phyloP scores from a whole-genome alignment of 2,888 invertebrate species.

The Lasioglossum morio region DNA sequence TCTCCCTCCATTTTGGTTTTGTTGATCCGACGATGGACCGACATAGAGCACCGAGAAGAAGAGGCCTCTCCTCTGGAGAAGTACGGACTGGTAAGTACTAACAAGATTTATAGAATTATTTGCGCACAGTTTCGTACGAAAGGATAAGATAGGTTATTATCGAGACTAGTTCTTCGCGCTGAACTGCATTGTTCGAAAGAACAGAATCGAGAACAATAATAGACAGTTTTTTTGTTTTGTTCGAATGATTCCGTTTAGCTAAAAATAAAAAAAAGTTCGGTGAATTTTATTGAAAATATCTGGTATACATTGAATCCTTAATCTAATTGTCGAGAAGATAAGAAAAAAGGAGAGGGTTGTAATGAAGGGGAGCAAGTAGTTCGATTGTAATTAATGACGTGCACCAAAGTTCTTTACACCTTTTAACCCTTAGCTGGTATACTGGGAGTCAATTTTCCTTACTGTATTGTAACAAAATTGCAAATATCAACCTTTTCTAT shows the following conservation, averaged over 20 bases:
- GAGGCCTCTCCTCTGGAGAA: constrained; percentile 72
- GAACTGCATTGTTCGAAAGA: neutral
- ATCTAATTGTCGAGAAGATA: neutral
- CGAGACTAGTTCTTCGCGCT: neutral
- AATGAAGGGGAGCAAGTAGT: neutral
- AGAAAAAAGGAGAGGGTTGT: neutral
- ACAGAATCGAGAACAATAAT: neutral
- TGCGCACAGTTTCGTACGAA: neutral
- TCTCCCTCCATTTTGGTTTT: constrained; percentile 33
- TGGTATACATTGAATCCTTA: neutral
- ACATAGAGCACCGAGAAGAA: constrained; percentile 69
- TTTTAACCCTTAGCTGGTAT: neutral
- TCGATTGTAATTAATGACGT: neutral
- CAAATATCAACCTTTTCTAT: too few relatives aligned
- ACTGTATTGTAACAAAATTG: too few relatives aligned
- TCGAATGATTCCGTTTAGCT: neutral
- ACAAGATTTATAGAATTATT: neutral
- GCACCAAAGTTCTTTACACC: neutral
- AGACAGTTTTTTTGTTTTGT: neutral
- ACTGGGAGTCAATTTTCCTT: too few relatives aligned
- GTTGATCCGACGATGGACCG: constrained; percentile 56
- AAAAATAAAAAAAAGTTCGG: neutral
- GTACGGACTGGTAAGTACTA: constrained; percentile 67
- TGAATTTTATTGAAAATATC: neutral
- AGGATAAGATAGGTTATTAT: neutral